Base-by-base conservation (phyloP, 2,797 vertebrate genomes). In the Gambelia wislizenii region DNA sequence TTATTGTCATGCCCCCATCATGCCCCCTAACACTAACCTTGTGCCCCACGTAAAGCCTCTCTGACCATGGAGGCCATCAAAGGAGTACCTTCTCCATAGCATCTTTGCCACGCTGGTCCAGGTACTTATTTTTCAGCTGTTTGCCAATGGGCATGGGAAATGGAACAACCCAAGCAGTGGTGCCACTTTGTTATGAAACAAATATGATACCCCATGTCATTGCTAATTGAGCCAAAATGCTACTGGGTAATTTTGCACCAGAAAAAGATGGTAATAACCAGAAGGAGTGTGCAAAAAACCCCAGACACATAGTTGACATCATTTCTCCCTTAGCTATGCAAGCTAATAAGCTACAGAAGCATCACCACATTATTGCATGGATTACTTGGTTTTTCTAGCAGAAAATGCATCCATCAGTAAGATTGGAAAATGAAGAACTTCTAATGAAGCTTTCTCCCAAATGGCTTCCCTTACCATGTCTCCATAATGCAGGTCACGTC, bases 51-150 rank as follows among this genome's bases (percentile, higher is more conserved):
- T n/a, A n/a, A n/a, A n/a, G n/a, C n/a, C n/a, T n/a, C n/a, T n/a
- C n/a, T n/a, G n/a, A n/a, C n/a, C n/a, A n/a, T n/a, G n/a, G n/a
- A n/a, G n/a, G n/a, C n/a, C n/a, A n/a, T n/a, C n/a, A n/a, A n/a
- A n/a, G n/a, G n/a, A n/a, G n/a, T n/a, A n/a, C n/a, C n/a, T n/a
- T n/a, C n/a, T n/a, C n/a, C n/a, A n/a, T n/a, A n/a, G n/a, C n/a
- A n/a, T n/a, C n/a, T n/a, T n/a, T n/a, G n/a, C n/a, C n/a, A n/a
- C n/a, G n/a, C n/a, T n/a, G n/a, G n/a, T n/a, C n/a, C n/a, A n/a
- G n/a, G n/a, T n/a, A n/a, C n/a, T n/a, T n/a, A n/a, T 36, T 42
- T 49, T 78, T 27, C 90, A 92, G 79, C 69, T 93, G 78, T 81
- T 93, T 83, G 85, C 89, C 10, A 0, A n/a, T 20, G 86, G 42